Base-by-base conservation (phyloP, 2,113 vertebrate species). In the Orthonyx spaldingii region DNA sequence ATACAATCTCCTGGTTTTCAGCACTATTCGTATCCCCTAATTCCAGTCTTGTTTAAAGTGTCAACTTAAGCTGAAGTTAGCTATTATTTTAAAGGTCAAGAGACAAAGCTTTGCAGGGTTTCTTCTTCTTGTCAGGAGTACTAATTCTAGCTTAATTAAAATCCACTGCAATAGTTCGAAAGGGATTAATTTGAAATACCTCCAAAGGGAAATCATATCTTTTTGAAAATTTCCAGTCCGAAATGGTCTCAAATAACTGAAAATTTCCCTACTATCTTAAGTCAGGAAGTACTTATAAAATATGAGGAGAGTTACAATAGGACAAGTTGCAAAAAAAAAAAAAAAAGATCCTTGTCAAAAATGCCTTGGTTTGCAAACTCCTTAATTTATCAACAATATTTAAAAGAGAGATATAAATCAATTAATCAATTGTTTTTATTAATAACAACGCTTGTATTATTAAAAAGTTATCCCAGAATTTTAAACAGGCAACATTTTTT, bases 111-210 rank as follows among this genome's bases (percentile, higher is more conserved):
- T 82, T 79, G 18, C 22, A 65, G 7, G 46, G 35, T 41, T 83
- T 95, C 53, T 83, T 63, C 24, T 28, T 87, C 61, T 70, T 93
- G 87, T 93, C 59, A 49, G 27, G 11, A 37, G 16, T 33, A 42
- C 81, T 93, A 90, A 87, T 84, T 46, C 39, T 55, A 39, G 3
- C 12, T 93, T 92, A 88, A 96, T 94, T 94, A 85, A 96, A 95
- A 94, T 74, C 70, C 33, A 56, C 39, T 41, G 33, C 23, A 3
- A 8, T 47, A 32, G 59, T 41, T 52, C 21, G 3, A 84, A 95
- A 87, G 28, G 35, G 37, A 93, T 87, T 89, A 75, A 80, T 61
- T 93, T 72, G 94, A 80, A 88, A 78, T 30, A 65, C 3, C 8
- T 68, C 52, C 20, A 39, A 61, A 79, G 42, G 22, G 53, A 90